Evolutionary conservation across 2,113 vertebrate genomes (phyloP), one percentile per base, ranked within the genome.

Genomic region (Myrmecobius fasciatus): DNA sequence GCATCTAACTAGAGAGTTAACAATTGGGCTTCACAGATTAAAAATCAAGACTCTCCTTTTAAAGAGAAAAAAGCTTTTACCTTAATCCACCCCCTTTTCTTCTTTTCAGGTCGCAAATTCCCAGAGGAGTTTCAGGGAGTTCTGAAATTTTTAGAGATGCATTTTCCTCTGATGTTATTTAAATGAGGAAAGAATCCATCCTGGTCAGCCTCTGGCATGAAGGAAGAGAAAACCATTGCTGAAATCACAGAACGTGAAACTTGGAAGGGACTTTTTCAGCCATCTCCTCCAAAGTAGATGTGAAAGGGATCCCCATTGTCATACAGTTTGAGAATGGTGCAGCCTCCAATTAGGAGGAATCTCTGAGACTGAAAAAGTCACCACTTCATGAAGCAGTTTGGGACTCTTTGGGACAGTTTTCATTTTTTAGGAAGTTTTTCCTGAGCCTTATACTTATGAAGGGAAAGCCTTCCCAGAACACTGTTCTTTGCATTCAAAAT

Each of bases 111-210:
- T 94, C 52, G 49, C 75, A 89, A 26, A 92, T 97, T 96, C 54
- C 25, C 51, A 95, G 90, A 93, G 60, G 52, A 92, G 92, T 94
- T 60, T 92, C 36, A 24, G 67, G 67, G 91, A n/a, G 91, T 67
- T 52, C 17, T 36, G 92, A 83, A 83, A 83, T 22, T 83, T 43
- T 43, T 83, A 83, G 67, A 83, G 67, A 83, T 43, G 67, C 36
- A 43, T 43, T 83, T 83, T 43, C n/a, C 20, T 83, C 20, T 83
- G 67, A 83, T 60, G 91, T 91, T 95, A 96, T 96, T 95, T 96
- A 93, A 93, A 93, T 43, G 25, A 53, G 95, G 91, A 95, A 90
- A 25, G 47, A 95, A 90, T 49, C 95, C 92, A 53, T 95, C 92
- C 91, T 2, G 26, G 52, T 92, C 6, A 93, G 90, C 95, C 56